Base-by-base conservation (phyloP, 2,888 invertebrate species). In the Alitta virens region DNA sequence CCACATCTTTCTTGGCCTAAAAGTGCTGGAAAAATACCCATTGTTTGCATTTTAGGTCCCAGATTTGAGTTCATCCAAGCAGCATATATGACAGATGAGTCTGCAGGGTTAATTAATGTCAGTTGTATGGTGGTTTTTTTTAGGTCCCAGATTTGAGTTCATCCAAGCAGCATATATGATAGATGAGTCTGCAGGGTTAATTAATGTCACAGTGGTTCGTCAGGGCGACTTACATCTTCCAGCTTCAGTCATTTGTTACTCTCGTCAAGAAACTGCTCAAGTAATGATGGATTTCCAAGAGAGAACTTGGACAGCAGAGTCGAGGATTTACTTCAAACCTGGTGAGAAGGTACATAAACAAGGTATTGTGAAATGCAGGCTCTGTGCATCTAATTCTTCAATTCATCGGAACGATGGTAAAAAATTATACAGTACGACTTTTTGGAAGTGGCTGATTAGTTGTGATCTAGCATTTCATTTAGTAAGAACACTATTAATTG, bases 161-260 rank as follows among this genome's bases (percentile, higher is more conserved):
- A 65, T 63, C 2, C 65, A 69, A 16, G 68, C 71, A 16, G 68
- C 68, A n/a, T 71, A 77, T 58, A 66, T 62, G 2, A 74, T 80
- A 12, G 72, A 75, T 62, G 83, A 83, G 68, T 74, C 69, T 24
- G 69, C 71, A 18, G 66, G 68, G 7, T 60, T 69, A 0, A 63
- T 80, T 2, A 72, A 70, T 51, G 73, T 81, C 9, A 74, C 79
- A 2, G 71, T 82, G 2, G 53, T 73, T 7, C 67, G 82, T n/a
- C 65, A 71, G 2, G 82, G 82, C 0, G 81, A 83, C 63, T 33
- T 77, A n/a, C 74, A 70, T 27, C 64, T 68, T 51, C 70, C 73
- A 50, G 77, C 78, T 1, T 78, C 79, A 18, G 77, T 81, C 3
- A 74, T 79, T 52, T 83, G 83, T 69, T 77, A 76, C 69, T 82